These are phyloP conservation scores for Redunca redunca DNA, from an alignment of 2,113 vertebrate genomes.

Conservation along the genomic window DNA sequence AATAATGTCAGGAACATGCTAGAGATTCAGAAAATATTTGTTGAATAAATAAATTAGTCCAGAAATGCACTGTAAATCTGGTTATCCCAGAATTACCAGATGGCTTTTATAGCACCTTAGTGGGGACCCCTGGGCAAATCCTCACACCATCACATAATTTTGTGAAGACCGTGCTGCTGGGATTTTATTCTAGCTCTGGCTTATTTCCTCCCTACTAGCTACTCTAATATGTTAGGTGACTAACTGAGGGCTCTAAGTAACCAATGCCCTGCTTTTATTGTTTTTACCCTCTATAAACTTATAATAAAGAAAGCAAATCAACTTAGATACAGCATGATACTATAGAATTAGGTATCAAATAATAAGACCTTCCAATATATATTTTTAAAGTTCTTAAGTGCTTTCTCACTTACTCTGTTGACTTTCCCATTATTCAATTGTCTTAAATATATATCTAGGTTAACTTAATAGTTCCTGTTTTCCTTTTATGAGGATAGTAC, in stretches of 20 bases:
- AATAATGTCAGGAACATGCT: neutral
- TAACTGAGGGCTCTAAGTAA: neutral
- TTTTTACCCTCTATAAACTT: neutral
- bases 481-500: neutral
- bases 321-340: neutral
- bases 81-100: neutral
- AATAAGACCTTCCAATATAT: neutral
- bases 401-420: neutral
- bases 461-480: neutral
- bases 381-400: neutral
- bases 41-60: neutral
- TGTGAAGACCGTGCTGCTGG: neutral
- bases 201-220: neutral
- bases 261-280: neutral
- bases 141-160: neutral
- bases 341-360: neutral
- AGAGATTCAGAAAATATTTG: neutral
- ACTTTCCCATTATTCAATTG: neutral
- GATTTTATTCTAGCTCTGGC: neutral
- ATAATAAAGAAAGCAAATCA: neutral
- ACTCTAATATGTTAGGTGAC: neutral
- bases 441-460: neutral
- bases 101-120: neutral
- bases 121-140: neutral
- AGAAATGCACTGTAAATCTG: neutral